These are phyloP conservation scores for Manis crassicaudata DNA, from an alignment of 2,797 vertebrate genomes.

Conservation along the genomic window DNA sequence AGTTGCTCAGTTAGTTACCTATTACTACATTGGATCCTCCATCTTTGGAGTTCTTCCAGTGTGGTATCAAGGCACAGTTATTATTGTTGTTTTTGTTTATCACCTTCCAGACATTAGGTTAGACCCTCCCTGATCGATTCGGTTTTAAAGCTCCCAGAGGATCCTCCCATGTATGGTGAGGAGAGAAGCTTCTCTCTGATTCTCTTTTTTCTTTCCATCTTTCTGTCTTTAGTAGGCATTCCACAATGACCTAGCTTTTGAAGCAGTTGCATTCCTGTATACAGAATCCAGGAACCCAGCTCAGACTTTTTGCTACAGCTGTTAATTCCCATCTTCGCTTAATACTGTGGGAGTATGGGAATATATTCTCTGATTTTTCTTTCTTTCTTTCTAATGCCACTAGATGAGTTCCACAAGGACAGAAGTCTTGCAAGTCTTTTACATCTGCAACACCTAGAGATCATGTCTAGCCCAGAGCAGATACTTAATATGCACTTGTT, in stretches of 20 bases:
- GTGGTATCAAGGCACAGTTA: neutral
- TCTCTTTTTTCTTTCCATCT: neutral
- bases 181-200: neutral
- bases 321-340: neutral
- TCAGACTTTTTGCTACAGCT: neutral
- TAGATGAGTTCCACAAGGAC: neutral
- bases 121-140: neutral
- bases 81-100: neutral
- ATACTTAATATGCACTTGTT: neutral
- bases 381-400: neutral
- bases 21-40: neutral
- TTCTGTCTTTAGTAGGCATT: neutral
- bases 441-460: neutral
- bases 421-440: neutral
- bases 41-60: constrained; percentile 13
- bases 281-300: constrained; percentile 19
- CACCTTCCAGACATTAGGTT: neutral
- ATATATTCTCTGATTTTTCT: neutral
- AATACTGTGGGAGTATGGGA: neutral
- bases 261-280: neutral
- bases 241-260: neutral
- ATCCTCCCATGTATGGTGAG: neutral
- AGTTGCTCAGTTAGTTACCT: neutral
- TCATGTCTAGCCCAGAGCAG: neutral
- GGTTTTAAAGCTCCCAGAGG: neutral